These are phyloP conservation scores for Calyptomena viridis DNA, from an alignment of 2,113 vertebrate species.

Conservation along the genomic window DNA sequence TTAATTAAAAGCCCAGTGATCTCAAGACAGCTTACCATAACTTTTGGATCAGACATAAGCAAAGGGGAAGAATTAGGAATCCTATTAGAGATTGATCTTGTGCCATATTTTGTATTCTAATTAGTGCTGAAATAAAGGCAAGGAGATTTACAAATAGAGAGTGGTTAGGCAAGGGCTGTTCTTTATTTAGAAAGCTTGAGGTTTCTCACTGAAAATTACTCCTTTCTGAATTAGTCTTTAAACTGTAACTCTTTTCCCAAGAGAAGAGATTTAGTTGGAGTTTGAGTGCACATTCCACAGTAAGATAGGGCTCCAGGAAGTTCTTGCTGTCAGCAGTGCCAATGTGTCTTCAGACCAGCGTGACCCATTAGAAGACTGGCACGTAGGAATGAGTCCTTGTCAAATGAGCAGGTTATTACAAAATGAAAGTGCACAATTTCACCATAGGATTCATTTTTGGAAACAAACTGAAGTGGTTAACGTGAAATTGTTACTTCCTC, in stretches of 20 bases:
- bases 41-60: neutral
- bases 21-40: neutral
- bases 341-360: neutral
- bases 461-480: neutral
- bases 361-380: neutral
- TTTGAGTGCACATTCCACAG: neutral
- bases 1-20: neutral
- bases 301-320: neutral
- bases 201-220: neutral
- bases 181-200: neutral
- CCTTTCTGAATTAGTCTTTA: neutral
- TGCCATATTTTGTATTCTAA: neutral
- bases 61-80: neutral
- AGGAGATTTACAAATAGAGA: neutral
- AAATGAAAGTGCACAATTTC: neutral
- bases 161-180: neutral
- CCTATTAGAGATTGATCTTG: neutral
- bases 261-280: neutral
- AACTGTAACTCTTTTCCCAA: neutral
- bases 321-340: neutral
- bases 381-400: neutral
- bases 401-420: neutral
- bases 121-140: neutral
- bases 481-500: neutral
- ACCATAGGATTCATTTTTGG: neutral